A percentile compares a stretch with the other conserved stretches of the same genome.
These are phyloP conservation scores for Holothuria leucospilota DNA, from an alignment of 53 echinoderm and acorn worm species.

Conservation along the genomic window DNA sequence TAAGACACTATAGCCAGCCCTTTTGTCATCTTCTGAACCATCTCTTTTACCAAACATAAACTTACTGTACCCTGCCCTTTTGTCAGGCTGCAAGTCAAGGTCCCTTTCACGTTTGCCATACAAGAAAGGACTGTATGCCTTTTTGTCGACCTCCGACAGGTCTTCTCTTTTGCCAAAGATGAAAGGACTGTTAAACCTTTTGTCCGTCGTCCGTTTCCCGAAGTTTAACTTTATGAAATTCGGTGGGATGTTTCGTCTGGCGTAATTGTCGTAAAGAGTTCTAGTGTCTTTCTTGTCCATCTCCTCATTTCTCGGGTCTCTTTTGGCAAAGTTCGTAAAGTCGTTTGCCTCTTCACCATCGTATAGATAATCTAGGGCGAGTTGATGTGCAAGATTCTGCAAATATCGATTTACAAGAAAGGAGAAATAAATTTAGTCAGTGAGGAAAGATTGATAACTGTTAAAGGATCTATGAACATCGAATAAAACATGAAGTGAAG, in stretches of 20 bases:
- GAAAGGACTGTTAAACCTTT: slow-evolving; percentile 15
- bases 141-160: background rate
- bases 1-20: slow-evolving; percentile 31
- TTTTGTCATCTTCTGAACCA: background rate
- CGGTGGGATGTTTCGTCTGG: slow-evolving; percentile 8
- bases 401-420: background rate
- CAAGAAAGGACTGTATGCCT: slow-evolving; percentile 28
- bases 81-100: background rate
- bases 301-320: background rate
- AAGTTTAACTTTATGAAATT: slow-evolving; percentile 11
- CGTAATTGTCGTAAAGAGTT: background rate
- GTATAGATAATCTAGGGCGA: slow-evolving; percentile 26
- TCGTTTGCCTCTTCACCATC: background rate
- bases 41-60: slow-evolving; percentile 39
- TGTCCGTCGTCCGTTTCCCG: slow-evolving; percentile 14
- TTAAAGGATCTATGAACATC: too few relatives aligned
- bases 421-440: too few relatives aligned
- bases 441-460: too few relatives aligned
- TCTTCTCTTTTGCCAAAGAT: slow-evolving; percentile 13
- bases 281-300: slow-evolving; percentile 7
- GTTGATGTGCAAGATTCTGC: slow-evolving; percentile 11
- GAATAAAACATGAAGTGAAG: too few relatives aligned
- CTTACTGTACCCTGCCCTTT: background rate
- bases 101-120: slow-evolving; percentile 26
- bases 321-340: slow-evolving; percentile 17